Conservation (phyloP, 2,888 invertebrate genomes). For the Xiphydria camelus region DNA sequence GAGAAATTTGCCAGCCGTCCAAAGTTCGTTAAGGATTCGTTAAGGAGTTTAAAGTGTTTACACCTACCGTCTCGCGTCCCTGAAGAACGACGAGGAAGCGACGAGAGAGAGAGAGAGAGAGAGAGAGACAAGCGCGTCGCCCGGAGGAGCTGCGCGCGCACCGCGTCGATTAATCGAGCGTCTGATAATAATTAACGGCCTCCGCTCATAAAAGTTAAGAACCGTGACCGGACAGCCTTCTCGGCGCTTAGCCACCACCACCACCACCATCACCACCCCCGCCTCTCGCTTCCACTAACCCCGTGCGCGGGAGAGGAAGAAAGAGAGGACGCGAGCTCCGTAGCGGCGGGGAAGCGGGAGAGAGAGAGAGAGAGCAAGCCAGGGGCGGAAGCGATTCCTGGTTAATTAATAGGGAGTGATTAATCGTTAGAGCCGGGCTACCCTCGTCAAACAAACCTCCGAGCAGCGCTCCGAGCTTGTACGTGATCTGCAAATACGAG, state of each 20-base stretch:
- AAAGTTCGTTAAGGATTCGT: too few species aligned
- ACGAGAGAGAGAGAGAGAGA: too few species aligned
- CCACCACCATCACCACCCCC: too few species aligned
- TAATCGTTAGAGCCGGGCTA: conserved; percentile 45
- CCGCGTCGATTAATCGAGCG: conserved; percentile 23
- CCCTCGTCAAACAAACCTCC: conserved; percentile 52
- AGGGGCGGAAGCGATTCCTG: conserved; percentile 28
- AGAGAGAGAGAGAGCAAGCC: background rate
- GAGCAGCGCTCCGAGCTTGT: conserved; percentile 34
- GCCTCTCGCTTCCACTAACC: too few species aligned
- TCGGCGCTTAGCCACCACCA: conserved; percentile 24
- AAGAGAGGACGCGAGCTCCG: too few species aligned
- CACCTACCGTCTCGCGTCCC: too few species aligned
- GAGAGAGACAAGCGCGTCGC: too few species aligned
- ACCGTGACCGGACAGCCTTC: conserved; percentile 38
- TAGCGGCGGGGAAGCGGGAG: conserved; percentile 1
- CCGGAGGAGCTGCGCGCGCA: too few species aligned
- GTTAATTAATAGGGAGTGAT: conserved; percentile 54
- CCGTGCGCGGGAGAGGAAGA: too few species aligned
- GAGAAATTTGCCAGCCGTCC: too few species aligned
- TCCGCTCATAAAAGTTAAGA: conserved; percentile 46
- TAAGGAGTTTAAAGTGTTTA: too few species aligned
- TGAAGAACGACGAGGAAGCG: too few species aligned
- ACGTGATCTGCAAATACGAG: conserved; percentile 47
- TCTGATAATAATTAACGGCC: conserved; percentile 41